These are phyloP conservation scores for Ormia ochracea DNA, from an alignment of 2,888 invertebrate genomes.

Conservation along the genomic window DNA sequence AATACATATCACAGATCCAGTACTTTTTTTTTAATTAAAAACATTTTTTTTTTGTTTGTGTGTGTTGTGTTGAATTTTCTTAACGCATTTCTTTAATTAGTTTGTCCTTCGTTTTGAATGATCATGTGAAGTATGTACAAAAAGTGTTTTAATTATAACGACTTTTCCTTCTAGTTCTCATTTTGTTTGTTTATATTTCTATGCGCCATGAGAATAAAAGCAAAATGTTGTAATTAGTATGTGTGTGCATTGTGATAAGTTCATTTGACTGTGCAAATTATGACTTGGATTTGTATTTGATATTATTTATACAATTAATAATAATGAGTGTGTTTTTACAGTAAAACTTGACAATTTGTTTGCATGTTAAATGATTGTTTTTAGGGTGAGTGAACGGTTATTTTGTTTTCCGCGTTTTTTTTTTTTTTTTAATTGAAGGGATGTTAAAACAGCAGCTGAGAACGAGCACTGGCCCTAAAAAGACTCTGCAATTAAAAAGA, in stretches of 20 bases:
- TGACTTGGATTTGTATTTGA: slow-evolving; percentile 8
- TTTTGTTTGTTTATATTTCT: background rate
- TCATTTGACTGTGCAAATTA: slow-evolving; percentile 9
- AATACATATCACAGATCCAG: slow-evolving; percentile 77
- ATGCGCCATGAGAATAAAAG: background rate
- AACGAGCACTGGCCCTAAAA: slow-evolving; percentile 9
- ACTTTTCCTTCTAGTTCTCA: background rate
- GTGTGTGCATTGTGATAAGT: slow-evolving; percentile 48
- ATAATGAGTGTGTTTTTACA: slow-evolving; percentile 1
- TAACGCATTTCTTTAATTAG: slow-evolving; percentile 53
- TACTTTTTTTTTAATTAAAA: slow-evolving; percentile 73
- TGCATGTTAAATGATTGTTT: background rate
- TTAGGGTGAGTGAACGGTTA: slow-evolving; percentile 4
- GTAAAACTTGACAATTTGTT: slow-evolving; percentile 4
- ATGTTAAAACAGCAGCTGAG: background rate
- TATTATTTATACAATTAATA: background rate
- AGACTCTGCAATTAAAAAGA: background rate
- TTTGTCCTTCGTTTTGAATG: slow-evolving; percentile 43
- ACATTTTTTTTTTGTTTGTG: slow-evolving; percentile 63
- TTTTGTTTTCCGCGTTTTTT: background rate
- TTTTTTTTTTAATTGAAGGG: no score
- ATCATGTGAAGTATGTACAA: slow-evolving; percentile 58
- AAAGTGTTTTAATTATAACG: slow-evolving; percentile 26
- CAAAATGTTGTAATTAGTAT: background rate
- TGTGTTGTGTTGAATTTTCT: slow-evolving; percentile 63